Evolutionary conservation across 2,113 vertebrate species (phyloP).

Genomic region (Murina feae): DNA sequence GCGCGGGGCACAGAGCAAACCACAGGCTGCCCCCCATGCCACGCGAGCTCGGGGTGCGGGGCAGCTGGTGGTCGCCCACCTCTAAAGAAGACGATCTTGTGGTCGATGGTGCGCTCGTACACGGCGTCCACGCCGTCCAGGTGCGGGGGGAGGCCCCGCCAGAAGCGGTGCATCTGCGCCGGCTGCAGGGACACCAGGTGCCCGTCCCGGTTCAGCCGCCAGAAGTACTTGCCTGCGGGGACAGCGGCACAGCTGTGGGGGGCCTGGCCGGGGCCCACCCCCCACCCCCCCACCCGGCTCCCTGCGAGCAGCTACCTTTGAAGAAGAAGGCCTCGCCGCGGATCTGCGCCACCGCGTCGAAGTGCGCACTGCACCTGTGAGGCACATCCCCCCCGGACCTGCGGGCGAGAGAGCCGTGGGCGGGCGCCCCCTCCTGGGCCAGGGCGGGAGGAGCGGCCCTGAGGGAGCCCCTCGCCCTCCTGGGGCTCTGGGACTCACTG

Average conservation of each 20-base stretch:
- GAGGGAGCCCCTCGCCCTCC: background rate
- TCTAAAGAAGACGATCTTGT: slow-evolving; percentile 98
- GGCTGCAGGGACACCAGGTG: slow-evolving; percentile 95
- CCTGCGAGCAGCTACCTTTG: slow-evolving; percentile 88
- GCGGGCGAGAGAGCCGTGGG: background rate
- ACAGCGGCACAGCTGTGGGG: background rate
- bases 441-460: background rate
- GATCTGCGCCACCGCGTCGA: slow-evolving; percentile 97
- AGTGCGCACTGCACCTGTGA: slow-evolving; percentile 90
- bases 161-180: slow-evolving; percentile 95
- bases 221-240: slow-evolving; percentile 93
- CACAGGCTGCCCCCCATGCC: background rate
- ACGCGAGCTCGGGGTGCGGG: fast-evolving
- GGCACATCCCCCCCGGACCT: slow-evolving; percentile 87
- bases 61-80: slow-evolving; percentile 77
- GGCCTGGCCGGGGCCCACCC: fast-evolving
- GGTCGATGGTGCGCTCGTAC: slow-evolving; percentile 92
- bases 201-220: slow-evolving; percentile 93
- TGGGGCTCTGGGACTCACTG: fast-evolving
- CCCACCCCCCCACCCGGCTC: fast-evolving
- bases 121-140: slow-evolving; percentile 93
- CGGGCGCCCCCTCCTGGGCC: background rate
- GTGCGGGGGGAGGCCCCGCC: slow-evolving; percentile 92
- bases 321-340: slow-evolving; percentile 98
- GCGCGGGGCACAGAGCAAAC: background rate